Evolutionary conservation across 1,140 invertebrate species (phyloP), one percentile per base, ranked within the genome.

Genomic region (Apis laboriosa): DNA sequence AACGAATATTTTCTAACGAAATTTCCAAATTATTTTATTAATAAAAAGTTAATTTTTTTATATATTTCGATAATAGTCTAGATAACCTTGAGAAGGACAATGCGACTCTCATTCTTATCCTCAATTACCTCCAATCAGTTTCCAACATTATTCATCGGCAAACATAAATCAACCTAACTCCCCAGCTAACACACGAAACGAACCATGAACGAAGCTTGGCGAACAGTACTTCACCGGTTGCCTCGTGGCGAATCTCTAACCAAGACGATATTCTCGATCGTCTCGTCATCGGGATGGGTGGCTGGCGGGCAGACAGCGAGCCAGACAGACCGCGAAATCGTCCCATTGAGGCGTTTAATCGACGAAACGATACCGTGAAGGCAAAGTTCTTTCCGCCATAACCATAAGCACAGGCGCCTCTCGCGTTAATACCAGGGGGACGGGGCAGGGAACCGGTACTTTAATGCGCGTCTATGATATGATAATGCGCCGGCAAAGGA

Each of bases 381-480:
- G 68, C 55, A 34, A 86, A 63, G 70, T 76, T 82, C 67, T 83
- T 88, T 88, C 86, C 80, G 77, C 85, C 84, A 77, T 43, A 43
- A 43, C 34, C 77, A 84, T 85, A 88, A 90, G 90, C 76, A 88
- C 86, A 90, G 90, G 90, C 90, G 90, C 90, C 90, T 90, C 88
- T 77, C 58, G 76, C 75, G 89, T 91, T 89, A 87, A 88, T 88
- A 84, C 84, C 21, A 70, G 66, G 80, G 72, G 19, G 49, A 56
- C n/a, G 21, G 19, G 64, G 17, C 19, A 49, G 53, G 53, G 43
- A 84, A 91, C 89, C 90, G 90, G 86, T 89, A 90, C 89, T 89
- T 89, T 86, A 90, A 87, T 88, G 86, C 85, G 87, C 84, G 78
- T 91, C 91, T 92, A 91, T 92, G 90, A 92, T 92, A 92, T 90